These are phyloP conservation scores for Percopsis omiscomaycus DNA, from an alignment of 2,797 vertebrate species.

Conservation along the genomic window DNA sequence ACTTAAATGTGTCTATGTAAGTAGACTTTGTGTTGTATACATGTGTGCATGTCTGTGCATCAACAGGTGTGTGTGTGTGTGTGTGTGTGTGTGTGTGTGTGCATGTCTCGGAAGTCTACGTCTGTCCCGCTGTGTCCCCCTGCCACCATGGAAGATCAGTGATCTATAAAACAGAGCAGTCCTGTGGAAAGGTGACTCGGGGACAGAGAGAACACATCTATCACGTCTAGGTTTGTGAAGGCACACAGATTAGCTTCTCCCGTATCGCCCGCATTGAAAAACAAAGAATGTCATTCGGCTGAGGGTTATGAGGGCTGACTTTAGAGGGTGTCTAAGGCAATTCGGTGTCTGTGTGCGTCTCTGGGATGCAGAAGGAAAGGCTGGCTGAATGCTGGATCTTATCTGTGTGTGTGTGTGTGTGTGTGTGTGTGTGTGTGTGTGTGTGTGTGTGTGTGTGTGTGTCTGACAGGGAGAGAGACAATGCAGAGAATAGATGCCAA, in stretches of 20 bases:
- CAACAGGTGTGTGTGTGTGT: neutral
- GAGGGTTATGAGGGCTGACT: constrained; percentile 10
- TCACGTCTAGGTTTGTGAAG: constrained; percentile 42
- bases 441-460: constrained; percentile 3
- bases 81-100: neutral
- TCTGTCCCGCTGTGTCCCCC: constrained; percentile 25
- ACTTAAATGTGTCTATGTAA: constrained; percentile 1
- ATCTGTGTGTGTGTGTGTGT: constrained; percentile 40
- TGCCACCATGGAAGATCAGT: constrained; percentile 6
- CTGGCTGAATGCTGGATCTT: constrained; percentile 59
- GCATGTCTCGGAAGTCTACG: constrained; percentile 15
- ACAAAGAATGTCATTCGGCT: constrained; percentile 31
- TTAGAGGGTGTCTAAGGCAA: constrained; percentile 51
- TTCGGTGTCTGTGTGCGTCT: constrained; percentile 26
- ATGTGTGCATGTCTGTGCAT: constrained; percentile 15
- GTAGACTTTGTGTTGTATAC: neutral
- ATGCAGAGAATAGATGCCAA: constrained; percentile 71
- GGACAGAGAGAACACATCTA: constrained; percentile 51
- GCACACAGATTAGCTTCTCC: constrained; percentile 45
- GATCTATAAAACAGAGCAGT: constrained; percentile 35
- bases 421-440: constrained; percentile 41
- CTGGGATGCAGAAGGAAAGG: constrained; percentile 50
- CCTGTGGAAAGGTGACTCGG: constrained; percentile 45
- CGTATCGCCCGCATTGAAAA: constrained; percentile 26
- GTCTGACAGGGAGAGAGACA: constrained; percentile 68